Evolutionary conservation across 2,888 invertebrate genomes (phyloP).

Genomic region (Philereme vetulata): DNA sequence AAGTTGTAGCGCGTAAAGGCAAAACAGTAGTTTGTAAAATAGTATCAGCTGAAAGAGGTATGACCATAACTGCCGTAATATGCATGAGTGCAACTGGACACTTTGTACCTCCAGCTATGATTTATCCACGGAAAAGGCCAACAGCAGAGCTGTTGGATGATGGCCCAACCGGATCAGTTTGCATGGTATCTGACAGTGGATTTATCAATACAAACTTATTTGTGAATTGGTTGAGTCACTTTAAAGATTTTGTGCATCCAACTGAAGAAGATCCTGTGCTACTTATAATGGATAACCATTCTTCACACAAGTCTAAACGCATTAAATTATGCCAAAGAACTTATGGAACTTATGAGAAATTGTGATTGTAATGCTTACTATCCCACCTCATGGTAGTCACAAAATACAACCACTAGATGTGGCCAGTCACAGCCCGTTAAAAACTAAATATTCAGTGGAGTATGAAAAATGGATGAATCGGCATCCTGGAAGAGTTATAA

Average conservation of each 20-base stretch:
- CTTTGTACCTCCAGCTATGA: constrained; percentile 48
- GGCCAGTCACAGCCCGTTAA: constrained; percentile 21
- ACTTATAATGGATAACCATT: constrained; percentile 42
- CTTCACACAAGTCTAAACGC: constrained; percentile 32
- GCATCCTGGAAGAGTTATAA: constrained; percentile 30
- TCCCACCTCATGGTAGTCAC: constrained; percentile 32
- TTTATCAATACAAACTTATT: constrained; percentile 44
- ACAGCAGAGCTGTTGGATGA: constrained; percentile 39
- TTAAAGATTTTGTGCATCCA: constrained; percentile 39
- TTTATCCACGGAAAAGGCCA: constrained; percentile 39
- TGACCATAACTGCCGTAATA: constrained; percentile 40
- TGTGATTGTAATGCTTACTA: constrained; percentile 27
- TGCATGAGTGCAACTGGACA: constrained; percentile 44
- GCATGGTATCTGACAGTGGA: constrained; percentile 40
- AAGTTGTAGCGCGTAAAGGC: constrained; percentile 40
- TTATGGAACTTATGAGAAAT: no score
- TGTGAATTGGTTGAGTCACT: constrained; percentile 44
- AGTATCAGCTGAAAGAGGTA: constrained; percentile 38
- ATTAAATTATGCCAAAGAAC: constrained; percentile 25
- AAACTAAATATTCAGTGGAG: constrained; percentile 18
- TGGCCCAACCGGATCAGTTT: constrained; percentile 37
- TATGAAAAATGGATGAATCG: constrained; percentile 28
- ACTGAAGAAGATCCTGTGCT: constrained; percentile 41
- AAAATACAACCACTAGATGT: constrained; percentile 31
- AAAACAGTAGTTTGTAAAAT: constrained; percentile 42